Evolutionary conservation across 2,113 vertebrate species (phyloP).

Genomic region (Siniperca knerii): DNA sequence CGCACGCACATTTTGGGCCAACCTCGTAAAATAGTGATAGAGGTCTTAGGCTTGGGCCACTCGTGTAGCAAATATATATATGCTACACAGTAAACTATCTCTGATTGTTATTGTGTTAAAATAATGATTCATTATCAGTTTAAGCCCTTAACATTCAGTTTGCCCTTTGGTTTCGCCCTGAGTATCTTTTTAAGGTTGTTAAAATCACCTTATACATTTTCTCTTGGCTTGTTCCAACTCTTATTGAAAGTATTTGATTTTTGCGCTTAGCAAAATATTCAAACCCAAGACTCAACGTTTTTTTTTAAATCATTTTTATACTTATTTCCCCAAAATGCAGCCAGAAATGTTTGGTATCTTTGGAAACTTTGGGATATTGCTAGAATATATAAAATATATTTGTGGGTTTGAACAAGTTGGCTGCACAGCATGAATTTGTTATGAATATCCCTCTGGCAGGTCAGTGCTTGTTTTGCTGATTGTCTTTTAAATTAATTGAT

Average conservation of each 20-base stretch:
- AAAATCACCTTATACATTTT: not conserved
- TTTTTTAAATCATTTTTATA: not conserved
- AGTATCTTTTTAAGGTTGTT: not conserved
- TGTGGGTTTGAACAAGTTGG: not conserved
- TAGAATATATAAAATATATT: not conserved
- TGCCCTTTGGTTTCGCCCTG: not conserved
- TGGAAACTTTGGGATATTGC: too few relatives aligned
- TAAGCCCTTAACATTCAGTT: not conserved
- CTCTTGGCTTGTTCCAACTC: not conserved
- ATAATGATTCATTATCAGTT: not conserved
- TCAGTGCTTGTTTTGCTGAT: not conserved
- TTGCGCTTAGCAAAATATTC: not conserved
- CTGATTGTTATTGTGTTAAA: not conserved
- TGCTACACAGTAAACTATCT: not conserved
- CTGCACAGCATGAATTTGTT: not conserved
- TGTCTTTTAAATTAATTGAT: not conserved
- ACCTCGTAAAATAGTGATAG: conserved; percentile 65
- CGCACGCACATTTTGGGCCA: conserved; percentile 34
- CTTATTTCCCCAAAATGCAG: not conserved
- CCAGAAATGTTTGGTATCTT: not conserved
- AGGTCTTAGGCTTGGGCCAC: conserved; percentile 33
- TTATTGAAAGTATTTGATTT: too few relatives aligned
- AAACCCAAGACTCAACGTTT: not conserved
- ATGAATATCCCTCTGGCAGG: not conserved
- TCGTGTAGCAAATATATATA: not conserved